Base-by-base conservation (phyloP, 2,113 vertebrate genomes). In the Origma solitaria region DNA sequence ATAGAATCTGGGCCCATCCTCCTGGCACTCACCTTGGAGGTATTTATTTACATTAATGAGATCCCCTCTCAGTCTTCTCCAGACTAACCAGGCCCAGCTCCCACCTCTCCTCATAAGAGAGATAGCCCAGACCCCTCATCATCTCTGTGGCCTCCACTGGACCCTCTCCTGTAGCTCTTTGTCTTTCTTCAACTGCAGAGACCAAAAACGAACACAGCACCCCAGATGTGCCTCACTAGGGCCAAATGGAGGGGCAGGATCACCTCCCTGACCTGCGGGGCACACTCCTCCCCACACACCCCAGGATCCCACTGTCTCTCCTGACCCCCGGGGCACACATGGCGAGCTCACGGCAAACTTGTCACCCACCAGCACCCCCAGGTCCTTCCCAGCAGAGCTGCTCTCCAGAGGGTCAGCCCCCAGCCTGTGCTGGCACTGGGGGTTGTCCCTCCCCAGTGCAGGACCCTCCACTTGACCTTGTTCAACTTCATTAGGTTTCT, bases 21-120 rank as follows among this genome's bases (percentile, higher is more conserved):
- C 50, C 4, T 2, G 5, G 42, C 1, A 54, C 22, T 8, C 2
- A 2, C 28, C 54, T 25, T 33, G 23, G 13, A 45, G 7, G 18
- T 22, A 22, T 5, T 80, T 22, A n/a, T 30, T 30, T 24, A 21
- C 31, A 33, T 27, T 57, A 42, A 3, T 50, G 57, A 64, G 6
- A 80, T 15, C 6, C 6, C 17, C 50, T 64, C 14, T 35, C 38
- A 40, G 25, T 42, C 56, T 30, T 71, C 40, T 30, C 13, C 35
- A 37, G 50, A 31, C 25, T 42, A 35, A 80, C 16, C 3, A 72
- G 14, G 14, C 31, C 3, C 49, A 64, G 50, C 1, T 64, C 35
- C 11, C 21, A 40, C 17, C 7, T 72, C 76, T 57, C 31, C 25
- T 3, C 30, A 2, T 24, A 31, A 31, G 3, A 49, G 35, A 64